These are phyloP conservation scores for Megamerina dolium DNA, from an alignment of 2,888 invertebrate species.

Conservation along the genomic window DNA sequence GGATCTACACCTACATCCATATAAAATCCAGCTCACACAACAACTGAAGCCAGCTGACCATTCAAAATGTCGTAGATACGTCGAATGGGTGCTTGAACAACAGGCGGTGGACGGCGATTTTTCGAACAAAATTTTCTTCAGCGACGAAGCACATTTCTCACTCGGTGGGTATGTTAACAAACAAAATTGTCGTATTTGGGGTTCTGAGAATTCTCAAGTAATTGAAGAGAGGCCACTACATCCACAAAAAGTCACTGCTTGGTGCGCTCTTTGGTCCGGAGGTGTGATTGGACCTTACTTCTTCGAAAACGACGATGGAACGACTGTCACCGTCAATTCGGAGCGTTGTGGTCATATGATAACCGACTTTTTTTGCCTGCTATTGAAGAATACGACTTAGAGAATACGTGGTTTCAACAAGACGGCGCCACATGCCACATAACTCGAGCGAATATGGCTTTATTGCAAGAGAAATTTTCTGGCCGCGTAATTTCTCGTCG, in stretches of 20 bases:
- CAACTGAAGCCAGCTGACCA: no score
- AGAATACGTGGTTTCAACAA: conserved; percentile 8
- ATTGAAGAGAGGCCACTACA: conserved; percentile 8
- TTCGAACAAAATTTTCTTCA: no score
- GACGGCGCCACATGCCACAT: conserved; percentile 10
- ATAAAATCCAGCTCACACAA: no score
- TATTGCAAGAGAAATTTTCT: conserved; percentile 10
- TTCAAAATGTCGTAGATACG: not conserved
- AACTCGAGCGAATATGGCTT: conserved; percentile 2
- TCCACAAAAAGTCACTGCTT: conserved; percentile 12
- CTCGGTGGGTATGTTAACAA: no score
- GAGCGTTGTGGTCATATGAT: no score
- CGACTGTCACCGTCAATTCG: conserved; percentile 10
- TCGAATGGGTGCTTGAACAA: not conserved
- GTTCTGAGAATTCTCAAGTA: no score
- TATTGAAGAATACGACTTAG: conserved; percentile 4
- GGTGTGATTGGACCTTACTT: conserved; percentile 8
- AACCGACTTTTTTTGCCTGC: conserved; percentile 11
- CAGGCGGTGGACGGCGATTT: not conserved
- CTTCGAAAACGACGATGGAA: conserved; percentile 10
- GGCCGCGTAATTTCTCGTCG: conserved; percentile 4
- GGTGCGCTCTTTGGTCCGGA: conserved; percentile 13
- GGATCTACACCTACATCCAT: no score
- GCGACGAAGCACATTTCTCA: no score
- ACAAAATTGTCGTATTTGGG: no score